phyloP scores from a whole-genome alignment of 2,888 invertebrate species.

The Tetanocera ferruginea region DNA sequence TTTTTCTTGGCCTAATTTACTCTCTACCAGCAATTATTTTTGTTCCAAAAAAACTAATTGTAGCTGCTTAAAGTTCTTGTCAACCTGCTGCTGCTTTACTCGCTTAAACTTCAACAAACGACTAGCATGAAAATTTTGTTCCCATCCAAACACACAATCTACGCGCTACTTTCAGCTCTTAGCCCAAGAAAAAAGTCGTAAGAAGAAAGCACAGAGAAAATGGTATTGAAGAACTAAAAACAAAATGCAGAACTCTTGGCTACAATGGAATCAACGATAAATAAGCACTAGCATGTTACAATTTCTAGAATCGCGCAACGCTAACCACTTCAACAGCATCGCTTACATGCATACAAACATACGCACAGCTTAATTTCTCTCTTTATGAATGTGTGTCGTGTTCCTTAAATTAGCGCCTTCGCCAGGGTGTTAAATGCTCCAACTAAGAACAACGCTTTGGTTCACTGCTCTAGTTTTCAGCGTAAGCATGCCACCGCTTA shows the following conservation, averaged over 20 bases:
- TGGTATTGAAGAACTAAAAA: background rate
- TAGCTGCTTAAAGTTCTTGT: too few species aligned
- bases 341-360: too few species aligned
- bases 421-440: background rate
- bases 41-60: too few species aligned
- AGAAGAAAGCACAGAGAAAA: background rate
- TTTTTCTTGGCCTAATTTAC: background rate
- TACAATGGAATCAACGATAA: constrained; percentile 36
- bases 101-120: constrained; percentile 8
- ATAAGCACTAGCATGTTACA: constrained; percentile 10
- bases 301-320: background rate
- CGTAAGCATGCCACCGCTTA: background rate
- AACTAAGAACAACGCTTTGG: constrained; percentile 22
- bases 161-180: background rate
- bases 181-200: too few species aligned
- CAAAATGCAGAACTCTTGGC: too few species aligned
- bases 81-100: background rate
- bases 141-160: background rate
- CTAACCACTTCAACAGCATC: background rate
- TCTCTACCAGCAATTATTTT: background rate
- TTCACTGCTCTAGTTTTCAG: constrained; percentile 46
- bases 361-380: constrained; percentile 12
- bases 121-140: background rate
- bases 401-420: constrained; percentile 42
- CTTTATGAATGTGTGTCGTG: constrained; percentile 38